Evolutionary conservation across 2,113 vertebrate genomes (phyloP), one percentile per base, ranked within the genome.

Genomic region (Limnothrissa miodon): DNA sequence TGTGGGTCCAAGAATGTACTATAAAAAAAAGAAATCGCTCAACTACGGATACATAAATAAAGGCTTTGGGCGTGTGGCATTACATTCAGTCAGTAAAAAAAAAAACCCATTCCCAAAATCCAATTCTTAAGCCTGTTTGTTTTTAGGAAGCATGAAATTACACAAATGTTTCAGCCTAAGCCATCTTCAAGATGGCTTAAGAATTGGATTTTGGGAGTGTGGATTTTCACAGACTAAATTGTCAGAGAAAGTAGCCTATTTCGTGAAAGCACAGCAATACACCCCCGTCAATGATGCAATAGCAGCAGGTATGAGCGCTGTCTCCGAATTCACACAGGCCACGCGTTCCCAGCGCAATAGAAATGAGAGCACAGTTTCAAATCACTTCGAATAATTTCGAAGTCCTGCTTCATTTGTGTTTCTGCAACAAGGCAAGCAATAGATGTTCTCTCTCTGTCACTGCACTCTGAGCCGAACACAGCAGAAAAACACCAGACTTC

Each of bases 161-260:
- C n/a, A n/a, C n/a, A n/a, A n/a, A n/a, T n/a, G n/a, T n/a, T n/a
- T n/a, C n/a, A n/a, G n/a, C n/a, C n/a, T n/a, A n/a, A n/a, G n/a
- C n/a, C n/a, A n/a, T n/a, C n/a, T n/a, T n/a, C n/a, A n/a, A n/a
- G n/a, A n/a, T n/a, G n/a, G n/a, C n/a, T n/a, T n/a, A n/a, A n/a
- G n/a, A n/a, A n/a, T n/a, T n/a, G n/a, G n/a, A n/a, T n/a, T n/a
- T n/a, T n/a, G n/a, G n/a, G n/a, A n/a, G n/a, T n/a, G n/a, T n/a
- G n/a, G n/a, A n/a, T n/a, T n/a, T n/a, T n/a, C n/a, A n/a, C n/a
- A n/a, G n/a, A n/a, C n/a, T n/a, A n/a, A n/a, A n/a, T n/a, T n/a
- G 6, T 36, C 33, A 36, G 62, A 70, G 62, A 70, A 70, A 36
- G 62, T 70, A 70, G 62, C 62, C 62, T 70, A 70, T 70, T 70